Percentiles rank a stretch among this genome's conserved stretches.
Evolutionary conservation across 2,797 vertebrate species (phyloP).

Genomic region (Phataginus tetradactyla): DNA sequence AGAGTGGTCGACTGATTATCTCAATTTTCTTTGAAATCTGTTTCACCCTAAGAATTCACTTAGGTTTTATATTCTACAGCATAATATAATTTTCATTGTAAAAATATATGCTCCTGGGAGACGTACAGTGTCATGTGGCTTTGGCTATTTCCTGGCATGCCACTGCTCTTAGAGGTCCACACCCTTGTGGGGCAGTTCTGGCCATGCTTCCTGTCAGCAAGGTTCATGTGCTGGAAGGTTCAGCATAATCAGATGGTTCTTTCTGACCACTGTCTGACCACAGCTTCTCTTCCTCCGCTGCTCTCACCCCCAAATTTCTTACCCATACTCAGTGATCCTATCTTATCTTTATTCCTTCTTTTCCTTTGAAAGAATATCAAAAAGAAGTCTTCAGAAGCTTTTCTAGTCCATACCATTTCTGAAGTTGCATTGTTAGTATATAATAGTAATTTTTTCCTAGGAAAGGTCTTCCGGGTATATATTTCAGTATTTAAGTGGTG

Average conservation of each 20-base stretch:
- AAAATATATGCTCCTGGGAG: neutral
- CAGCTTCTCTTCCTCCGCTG: neutral
- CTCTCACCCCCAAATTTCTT: neutral
- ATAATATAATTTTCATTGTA: neutral
- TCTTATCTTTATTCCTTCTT: neutral
- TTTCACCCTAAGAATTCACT: constrained; percentile 30
- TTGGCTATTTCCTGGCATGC: neutral
- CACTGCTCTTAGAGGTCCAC: neutral
- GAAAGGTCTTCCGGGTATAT: neutral
- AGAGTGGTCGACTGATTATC: neutral
- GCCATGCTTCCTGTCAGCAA: neutral
- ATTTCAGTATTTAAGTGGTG: neutral
- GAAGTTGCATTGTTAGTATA: neutral
- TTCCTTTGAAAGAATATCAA: neutral
- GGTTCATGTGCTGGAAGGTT: neutral
- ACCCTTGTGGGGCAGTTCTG: neutral
- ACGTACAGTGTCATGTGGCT: neutral
- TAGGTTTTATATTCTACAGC: neutral
- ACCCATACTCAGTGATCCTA: neutral
- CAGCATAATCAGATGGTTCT: neutral
- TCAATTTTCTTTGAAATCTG: neutral
- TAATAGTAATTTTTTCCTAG: neutral
- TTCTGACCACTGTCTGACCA: neutral
- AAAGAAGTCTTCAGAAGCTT: neutral
- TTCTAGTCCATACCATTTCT: neutral